Base-by-base conservation (phyloP, 1,140 invertebrate genomes). In the Hylaeus anthracinus region DNA sequence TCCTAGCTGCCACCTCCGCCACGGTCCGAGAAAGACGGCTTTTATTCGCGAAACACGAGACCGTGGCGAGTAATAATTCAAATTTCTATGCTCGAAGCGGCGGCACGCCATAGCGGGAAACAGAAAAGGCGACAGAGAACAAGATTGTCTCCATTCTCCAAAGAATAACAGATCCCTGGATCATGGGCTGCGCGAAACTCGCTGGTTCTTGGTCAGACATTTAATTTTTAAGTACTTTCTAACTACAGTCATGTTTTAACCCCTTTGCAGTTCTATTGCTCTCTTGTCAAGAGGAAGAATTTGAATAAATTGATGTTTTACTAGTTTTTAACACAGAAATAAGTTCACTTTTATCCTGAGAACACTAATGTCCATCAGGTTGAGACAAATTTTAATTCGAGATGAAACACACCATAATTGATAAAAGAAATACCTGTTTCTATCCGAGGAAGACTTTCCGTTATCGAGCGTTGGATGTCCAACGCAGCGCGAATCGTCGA, bases 31-130 rank as follows among this genome's bases (percentile, higher is more conserved):
- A 53, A 81, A 86, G 79, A 86, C 74, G 81, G 69, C 87, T 79
- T 89, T 89, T 88, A 87, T 90, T 85, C 80, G 74, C 81, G 63
- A 67, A 58, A 76, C 71, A 72, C 65, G 56, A n/a, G 76, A 73
- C 78, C 78, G 86, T 89, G 88, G 89, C 82, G 85, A 89, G 86
- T 83, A 90, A 90, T 90, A 88, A 90, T 89, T 88, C 81, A 85
- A 81, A 84, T 89, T 86, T 88, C 82, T 86, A 80, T 81, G 66
- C 65, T 58, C 66, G 66, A 15, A 55, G 60, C 51, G 41, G 76
- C 10, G n/a, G 51, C 51, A 58, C 53, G 65, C 80, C 74, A 73
- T 64, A 55, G 48, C 43, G 41, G 65, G 58, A 60, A 79, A 79
- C 64, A 69, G 45, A 75, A 64, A 64, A 63, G 51, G 12, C 67